Percentiles rank a stretch among this genome's conserved stretches.
Evolutionary conservation across 2,797 vertebrate species (phyloP).

Genomic region (Mus caroli): DNA sequence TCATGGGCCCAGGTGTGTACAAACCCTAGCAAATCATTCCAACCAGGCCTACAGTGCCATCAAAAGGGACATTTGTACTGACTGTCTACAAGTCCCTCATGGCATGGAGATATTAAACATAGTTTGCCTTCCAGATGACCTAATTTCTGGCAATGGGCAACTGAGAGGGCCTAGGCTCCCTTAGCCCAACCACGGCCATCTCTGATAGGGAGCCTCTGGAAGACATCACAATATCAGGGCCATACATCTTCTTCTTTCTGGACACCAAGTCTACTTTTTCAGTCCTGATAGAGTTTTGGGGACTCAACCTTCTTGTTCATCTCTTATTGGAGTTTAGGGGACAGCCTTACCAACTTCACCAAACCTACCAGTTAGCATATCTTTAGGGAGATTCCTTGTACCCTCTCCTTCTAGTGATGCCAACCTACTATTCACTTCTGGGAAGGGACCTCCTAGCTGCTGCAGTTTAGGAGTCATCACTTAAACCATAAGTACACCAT

Average conservation of each 20-base stretch:
- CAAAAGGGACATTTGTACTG: neutral
- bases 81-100: neutral
- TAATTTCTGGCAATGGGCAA: neutral
- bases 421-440: neutral
- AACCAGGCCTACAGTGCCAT: neutral
- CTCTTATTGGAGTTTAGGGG: neutral
- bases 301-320: neutral
- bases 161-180: neutral
- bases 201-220: neutral
- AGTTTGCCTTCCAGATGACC: neutral
- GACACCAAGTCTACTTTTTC: neutral
- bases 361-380: neutral
- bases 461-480: too few relatives aligned
- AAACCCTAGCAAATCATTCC: neutral
- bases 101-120: neutral
- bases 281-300: neutral
- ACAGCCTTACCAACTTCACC: neutral
- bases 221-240: neutral
- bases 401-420: neutral
- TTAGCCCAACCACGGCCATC: neutral
- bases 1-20: neutral
- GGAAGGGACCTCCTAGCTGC: neutral
- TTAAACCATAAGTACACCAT: too few relatives aligned
- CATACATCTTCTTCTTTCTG: neutral
- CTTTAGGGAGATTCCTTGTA: neutral